Evolutionary conservation across 1,140 invertebrate species (phyloP).

Genomic region (Archegozetes longisetosus): DNA sequence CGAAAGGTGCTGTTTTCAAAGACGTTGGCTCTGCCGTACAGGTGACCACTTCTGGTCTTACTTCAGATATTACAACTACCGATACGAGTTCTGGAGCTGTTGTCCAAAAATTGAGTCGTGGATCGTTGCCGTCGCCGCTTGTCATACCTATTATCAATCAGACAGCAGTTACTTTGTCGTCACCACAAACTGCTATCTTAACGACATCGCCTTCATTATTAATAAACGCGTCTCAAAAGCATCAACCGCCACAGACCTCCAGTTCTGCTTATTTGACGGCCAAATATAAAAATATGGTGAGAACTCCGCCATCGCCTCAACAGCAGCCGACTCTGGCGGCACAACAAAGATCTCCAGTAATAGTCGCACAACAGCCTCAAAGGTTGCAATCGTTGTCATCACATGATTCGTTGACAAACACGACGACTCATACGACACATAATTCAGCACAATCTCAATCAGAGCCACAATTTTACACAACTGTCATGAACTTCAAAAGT

Average conservation of each 20-base stretch:
- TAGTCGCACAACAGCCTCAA: neutral
- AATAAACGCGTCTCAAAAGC: neutral
- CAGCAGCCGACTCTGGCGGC: neutral
- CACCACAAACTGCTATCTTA: neutral
- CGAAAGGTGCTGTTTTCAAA: neutral
- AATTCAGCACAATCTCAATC: neutral
- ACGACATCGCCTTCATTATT: constrained; percentile 9
- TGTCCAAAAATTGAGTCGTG: neutral
- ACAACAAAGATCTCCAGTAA: constrained; percentile 13
- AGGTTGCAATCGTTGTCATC: neutral
- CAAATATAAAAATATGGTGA: constrained; percentile 19
- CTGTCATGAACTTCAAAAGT: constrained; percentile 10
- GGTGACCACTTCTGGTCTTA: neutral
- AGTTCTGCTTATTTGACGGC: constrained; percentile 14
- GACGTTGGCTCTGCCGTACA: neutral
- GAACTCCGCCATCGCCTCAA: constrained; percentile 1
- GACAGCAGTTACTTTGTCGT: neutral
- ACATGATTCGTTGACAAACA: neutral
- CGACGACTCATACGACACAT: neutral
- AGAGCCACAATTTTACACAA: constrained; percentile 1
- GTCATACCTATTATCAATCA: neutral
- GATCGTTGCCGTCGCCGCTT: neutral
- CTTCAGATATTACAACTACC: neutral
- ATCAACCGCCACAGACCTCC: constrained; percentile 10
- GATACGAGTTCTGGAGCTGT: neutral